Conservation (phyloP, 2,797 vertebrate species). For the Halcyon badia region DNA sequence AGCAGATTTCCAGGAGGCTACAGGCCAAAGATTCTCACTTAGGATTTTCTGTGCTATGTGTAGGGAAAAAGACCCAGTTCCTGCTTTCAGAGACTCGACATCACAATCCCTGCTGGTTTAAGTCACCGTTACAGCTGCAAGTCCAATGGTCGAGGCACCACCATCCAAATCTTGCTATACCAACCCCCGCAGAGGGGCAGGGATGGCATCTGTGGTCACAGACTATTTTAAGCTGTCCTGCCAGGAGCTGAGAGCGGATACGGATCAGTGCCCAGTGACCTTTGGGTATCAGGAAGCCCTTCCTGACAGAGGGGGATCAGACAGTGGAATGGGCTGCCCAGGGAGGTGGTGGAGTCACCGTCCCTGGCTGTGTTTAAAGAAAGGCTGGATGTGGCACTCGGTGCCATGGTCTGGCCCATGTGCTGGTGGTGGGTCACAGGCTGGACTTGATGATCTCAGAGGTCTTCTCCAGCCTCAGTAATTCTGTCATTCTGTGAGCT, state of each 20-base stretch:
- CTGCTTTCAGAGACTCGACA: fast-evolving
- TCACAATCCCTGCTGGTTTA: background rate
- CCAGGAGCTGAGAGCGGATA: background rate
- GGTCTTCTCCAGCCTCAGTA: too few relatives aligned
- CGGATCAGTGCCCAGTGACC: fast-evolving
- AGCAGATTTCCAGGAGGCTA: background rate
- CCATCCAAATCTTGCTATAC: background rate
- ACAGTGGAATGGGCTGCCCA: too few relatives aligned
- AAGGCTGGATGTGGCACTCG: too few relatives aligned
- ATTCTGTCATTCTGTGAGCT: background rate
- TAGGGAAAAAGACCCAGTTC: background rate
- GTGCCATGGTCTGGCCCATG: too few relatives aligned
- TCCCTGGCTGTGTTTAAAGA: too few relatives aligned
- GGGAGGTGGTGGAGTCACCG: too few relatives aligned
- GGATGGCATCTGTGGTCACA: background rate
- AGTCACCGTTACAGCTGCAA: background rate
- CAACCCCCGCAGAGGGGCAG: background rate
- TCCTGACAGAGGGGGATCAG: too few relatives aligned
- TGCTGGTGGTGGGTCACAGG: too few relatives aligned
- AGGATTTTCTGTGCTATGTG: background rate
- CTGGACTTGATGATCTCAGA: too few relatives aligned
- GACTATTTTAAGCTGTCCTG: background rate
- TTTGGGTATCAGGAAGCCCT: too few relatives aligned
- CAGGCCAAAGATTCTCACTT: background rate
- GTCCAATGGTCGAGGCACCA: background rate